These are phyloP conservation scores for Porites australiensis DNA, from an alignment of 64 coral and sea anemone genomes.

Conservation along the genomic window DNA sequence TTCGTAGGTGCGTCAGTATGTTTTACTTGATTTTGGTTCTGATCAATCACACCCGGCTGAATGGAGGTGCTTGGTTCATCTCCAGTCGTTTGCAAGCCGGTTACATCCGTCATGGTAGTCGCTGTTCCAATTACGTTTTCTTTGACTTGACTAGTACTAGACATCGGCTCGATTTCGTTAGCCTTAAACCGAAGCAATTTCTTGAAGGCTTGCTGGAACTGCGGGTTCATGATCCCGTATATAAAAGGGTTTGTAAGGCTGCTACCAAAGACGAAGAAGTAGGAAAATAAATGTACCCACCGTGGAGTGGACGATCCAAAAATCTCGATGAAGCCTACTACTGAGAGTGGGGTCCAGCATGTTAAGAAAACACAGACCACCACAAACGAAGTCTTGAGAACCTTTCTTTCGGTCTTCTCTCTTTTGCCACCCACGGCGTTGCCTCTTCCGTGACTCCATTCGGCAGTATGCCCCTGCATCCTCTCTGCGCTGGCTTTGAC, in stretches of 20 bases:
- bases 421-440: background rate
- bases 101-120: background rate
- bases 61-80: background rate
- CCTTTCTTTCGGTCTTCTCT: conserved; percentile 11
- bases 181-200: background rate
- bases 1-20: background rate
- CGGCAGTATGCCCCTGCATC: conserved; percentile 26
- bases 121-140: conserved; percentile 3
- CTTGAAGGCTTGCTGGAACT: conserved; percentile 61
- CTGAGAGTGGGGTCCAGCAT: conserved; percentile 74
- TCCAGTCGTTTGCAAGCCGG: background rate
- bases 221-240: conserved; percentile 73
- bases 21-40: background rate
- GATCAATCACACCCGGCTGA: background rate
- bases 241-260: conserved; percentile 83
- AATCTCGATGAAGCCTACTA: conserved; percentile 52
- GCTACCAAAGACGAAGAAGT: conserved; percentile 78
- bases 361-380: conserved; percentile 71
- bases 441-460: background rate
- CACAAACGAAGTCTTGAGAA: conserved; percentile 68
- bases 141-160: background rate
- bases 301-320: conserved; percentile 1
- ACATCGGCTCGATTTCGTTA: conserved; percentile 11
- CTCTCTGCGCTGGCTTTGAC: conserved; percentile 52
- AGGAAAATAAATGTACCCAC: conserved; percentile 19